Base-by-base conservation (phyloP, 2,797 vertebrate genomes). In the Pangasius larnaudii region DNA sequence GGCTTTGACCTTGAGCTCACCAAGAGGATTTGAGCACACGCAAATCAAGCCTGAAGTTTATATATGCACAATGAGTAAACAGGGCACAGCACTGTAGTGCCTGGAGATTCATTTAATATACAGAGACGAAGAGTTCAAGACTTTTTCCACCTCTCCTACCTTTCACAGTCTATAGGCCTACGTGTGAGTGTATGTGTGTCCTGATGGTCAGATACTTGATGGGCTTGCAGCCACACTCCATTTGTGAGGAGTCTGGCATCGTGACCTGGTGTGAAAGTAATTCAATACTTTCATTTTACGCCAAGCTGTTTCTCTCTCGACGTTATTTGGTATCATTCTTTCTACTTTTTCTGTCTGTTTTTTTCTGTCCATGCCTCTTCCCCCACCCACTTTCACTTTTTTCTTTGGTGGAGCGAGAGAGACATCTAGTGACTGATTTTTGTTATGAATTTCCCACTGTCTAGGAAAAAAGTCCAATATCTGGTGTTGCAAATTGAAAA, bases 341-440 rank as follows among this genome's bases (percentile, higher is more conserved):
- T 91, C 87, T 91, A 71, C 89, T 94, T 46, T 46, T 46, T 46
- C 46, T 46, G 46, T 46, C 46, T 92, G 93, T 92, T 93, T 84
- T 85, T 84, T 84, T 24, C 33, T 5, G 58, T n/a, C 36, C 80
- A 63, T 63, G 24, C 30, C 59, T 18, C 39, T 36, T 87, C 88
- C 74, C 61, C 5, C 42, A 81, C 86, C 88, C 74, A 1, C 6
- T 5, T 58, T 59, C 63, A 39, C 27, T 27, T 85, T 19, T 71
- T 93, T 95, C 91, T 92, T 93, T 85, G 85, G 16, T 96, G 95
- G 95, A 97, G 96, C 95, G 67, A 96, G 95, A 96, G 95, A 95
- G 96, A 94, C 96, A 96, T 94, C 96, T 95, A 95, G 94, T 95
- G 96, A 86, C 85, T 5, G 0, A 81, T 90, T 53, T 69, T 10